phyloP scores from a whole-genome alignment of 2,797 vertebrate species.

The Enteromius unitaeniatus region DNA sequence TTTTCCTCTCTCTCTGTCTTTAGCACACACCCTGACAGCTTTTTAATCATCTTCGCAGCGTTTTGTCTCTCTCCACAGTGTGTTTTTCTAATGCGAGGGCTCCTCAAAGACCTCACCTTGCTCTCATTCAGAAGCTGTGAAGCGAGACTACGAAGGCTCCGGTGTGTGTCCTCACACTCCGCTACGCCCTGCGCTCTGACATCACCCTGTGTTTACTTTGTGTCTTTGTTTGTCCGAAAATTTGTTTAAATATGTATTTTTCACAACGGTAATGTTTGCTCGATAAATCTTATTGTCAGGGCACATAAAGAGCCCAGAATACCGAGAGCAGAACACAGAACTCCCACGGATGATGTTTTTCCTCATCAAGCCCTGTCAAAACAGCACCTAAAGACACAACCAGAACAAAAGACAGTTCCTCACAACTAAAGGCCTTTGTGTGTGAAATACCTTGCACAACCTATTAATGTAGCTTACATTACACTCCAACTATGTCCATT shows the following conservation, averaged over 20 bases:
- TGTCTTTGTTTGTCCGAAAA: constrained; percentile 71
- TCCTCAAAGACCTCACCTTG: constrained; percentile 37
- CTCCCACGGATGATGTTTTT: constrained; percentile 32
- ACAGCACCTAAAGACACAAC: neutral
- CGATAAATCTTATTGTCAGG: constrained; percentile 80
- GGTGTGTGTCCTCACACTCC: constrained; percentile 58
- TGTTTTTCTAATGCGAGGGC: constrained; percentile 65
- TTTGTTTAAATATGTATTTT: constrained; percentile 79
- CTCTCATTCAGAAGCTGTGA: constrained; percentile 73
- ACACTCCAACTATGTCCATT: neutral
- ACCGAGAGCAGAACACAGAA: constrained; percentile 21
- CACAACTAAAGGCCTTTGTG: neutral
- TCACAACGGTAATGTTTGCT: constrained; percentile 78
- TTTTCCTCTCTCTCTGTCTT: neutral
- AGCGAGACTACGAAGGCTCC: constrained; percentile 72
- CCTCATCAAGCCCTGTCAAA: neutral
- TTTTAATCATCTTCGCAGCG: constrained; percentile 72
- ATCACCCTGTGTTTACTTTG: constrained; percentile 63
- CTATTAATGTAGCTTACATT: neutral
- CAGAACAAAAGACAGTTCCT: neutral
- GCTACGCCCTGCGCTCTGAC: constrained; percentile 18
- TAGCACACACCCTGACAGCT: constrained; percentile 65
- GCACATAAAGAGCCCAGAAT: constrained; percentile 34
- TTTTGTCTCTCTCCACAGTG: constrained; percentile 73
- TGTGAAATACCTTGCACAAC: neutral